Conservation (phyloP, 2,113 vertebrate species). For the Proterorhinus semilunaris region DNA sequence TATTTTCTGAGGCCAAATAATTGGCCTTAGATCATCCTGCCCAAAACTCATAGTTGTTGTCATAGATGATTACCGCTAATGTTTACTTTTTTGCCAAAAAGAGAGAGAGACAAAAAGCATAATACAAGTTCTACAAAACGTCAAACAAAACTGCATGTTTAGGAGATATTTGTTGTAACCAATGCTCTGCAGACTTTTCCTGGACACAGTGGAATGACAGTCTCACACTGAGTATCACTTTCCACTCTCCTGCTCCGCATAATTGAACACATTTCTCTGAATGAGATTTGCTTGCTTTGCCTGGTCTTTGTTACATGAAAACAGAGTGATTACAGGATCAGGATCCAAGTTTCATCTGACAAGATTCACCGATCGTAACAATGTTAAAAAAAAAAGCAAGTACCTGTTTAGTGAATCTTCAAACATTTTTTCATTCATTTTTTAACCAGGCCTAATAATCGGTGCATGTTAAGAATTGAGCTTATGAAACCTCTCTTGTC, state of each 20-base stretch:
- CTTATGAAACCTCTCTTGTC: no score
- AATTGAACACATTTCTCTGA: conserved; percentile 74
- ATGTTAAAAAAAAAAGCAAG: neutral
- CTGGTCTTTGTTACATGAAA: conserved; percentile 66
- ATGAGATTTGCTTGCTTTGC: conserved; percentile 64
- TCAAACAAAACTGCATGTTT: conserved; percentile 11
- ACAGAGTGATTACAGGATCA: conserved; percentile 63
- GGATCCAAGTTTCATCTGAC: conserved; percentile 57
- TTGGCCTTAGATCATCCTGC: no score
- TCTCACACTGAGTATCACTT: conserved; percentile 63
- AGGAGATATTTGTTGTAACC: neutral
- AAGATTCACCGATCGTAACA: conserved; percentile 52
- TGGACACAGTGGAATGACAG: conserved; percentile 57
- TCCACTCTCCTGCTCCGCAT: conserved; percentile 67
- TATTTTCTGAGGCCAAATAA: no score
- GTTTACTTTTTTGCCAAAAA: no score
- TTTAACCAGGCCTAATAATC: conserved; percentile 35
- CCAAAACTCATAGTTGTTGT: no score
- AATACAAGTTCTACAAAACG: conserved; percentile 6
- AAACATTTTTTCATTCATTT: conserved; percentile 18
- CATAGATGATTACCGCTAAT: no score
- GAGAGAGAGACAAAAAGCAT: no score
- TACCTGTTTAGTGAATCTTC: neutral
- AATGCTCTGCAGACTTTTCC: conserved; percentile 35
- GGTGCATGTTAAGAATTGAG: no score